A percentile compares a stretch with the other conserved stretches of the same genome.
Conservation (phyloP, 2,797 vertebrate genomes). For the Gambelia wislizenii region DNA sequence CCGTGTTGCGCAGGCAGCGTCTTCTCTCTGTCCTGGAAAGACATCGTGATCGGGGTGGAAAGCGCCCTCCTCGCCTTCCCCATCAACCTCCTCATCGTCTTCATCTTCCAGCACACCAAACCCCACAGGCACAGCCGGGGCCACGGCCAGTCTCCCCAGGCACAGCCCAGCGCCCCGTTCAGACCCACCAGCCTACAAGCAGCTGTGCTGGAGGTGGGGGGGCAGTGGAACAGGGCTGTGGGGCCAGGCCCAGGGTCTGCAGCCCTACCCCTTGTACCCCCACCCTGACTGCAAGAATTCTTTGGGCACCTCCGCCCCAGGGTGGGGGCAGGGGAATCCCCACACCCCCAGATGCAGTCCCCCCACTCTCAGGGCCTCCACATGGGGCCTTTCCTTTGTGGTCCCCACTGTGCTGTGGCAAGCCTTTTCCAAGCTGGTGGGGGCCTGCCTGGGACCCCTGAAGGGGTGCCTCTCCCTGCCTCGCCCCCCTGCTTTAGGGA, state of each 20-base stretch:
- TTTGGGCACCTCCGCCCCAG: too few species aligned
- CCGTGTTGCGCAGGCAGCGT: neutral
- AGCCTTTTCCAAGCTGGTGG: neutral
- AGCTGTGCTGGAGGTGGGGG: neutral
- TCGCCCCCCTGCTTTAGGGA: neutral
- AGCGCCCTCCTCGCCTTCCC: conserved; percentile 3
- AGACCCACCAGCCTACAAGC: conserved; percentile 49
- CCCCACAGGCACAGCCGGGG: conserved; percentile 83
- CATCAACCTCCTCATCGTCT: conserved; percentile 1
- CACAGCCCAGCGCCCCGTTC: conserved; percentile 86
- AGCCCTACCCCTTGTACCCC: too few species aligned
- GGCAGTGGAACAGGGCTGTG: neutral
- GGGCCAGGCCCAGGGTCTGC: neutral
- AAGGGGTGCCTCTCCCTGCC: neutral
- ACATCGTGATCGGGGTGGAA: neutral
- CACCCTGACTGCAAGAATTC: too few species aligned
- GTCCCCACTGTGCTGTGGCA: neutral
- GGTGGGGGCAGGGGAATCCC: too few species aligned
- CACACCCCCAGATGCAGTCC: too few species aligned
- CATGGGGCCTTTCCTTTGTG: neutral
- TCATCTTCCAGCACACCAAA: neutral
- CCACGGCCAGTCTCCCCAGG: conserved; percentile 82
- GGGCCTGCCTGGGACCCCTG: neutral
- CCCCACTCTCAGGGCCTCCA: neutral
- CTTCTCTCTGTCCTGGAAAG: conserved; percentile 13